These are phyloP conservation scores for Spea multiplicata DNA, from an alignment of 2,113 vertebrate genomes.

Conservation along the genomic window DNA sequence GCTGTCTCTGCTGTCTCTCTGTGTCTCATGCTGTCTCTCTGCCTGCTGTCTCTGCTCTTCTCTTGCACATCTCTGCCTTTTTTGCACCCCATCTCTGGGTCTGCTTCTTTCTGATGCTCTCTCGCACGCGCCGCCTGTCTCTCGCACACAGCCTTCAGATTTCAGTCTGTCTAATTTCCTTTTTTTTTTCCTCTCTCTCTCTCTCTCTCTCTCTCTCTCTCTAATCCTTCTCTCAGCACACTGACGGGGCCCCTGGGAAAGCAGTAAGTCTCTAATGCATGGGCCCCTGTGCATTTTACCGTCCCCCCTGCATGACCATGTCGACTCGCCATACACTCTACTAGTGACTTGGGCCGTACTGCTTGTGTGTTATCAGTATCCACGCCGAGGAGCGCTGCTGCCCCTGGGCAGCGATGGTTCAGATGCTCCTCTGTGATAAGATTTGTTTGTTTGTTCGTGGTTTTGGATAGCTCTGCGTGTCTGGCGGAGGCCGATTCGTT, in stretches of 20 bases:
- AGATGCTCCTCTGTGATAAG: no score
- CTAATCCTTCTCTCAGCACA: constrained; percentile 30
- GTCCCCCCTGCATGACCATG: constrained; percentile 3
- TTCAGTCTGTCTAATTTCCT: not conserved
- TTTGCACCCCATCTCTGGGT: no score
- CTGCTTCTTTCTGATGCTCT: not conserved
- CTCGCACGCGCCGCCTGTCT: no score
- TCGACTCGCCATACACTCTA: not conserved
- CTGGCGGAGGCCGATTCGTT: no score
- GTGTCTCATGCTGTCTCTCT: not conserved
- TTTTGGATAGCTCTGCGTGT: no score
- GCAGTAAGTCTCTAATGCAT: constrained; percentile 29
- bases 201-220: not conserved
- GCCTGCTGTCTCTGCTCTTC: not conserved
- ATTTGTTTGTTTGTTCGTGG: no score
- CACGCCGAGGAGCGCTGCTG: not conserved
- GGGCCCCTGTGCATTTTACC: not conserved
- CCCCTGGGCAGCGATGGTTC: not conserved
- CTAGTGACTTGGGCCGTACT: not conserved
- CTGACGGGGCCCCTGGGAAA: constrained; percentile 36
- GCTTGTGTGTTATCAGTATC: not conserved
- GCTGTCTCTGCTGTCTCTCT: no score
- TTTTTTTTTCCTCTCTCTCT: not conserved
- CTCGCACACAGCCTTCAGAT: no score
- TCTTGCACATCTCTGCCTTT: not conserved